Evolutionary conservation across 2,113 vertebrate genomes (phyloP), one percentile per base, ranked within the genome.

Genomic region (Pterocles gutturalis): DNA sequence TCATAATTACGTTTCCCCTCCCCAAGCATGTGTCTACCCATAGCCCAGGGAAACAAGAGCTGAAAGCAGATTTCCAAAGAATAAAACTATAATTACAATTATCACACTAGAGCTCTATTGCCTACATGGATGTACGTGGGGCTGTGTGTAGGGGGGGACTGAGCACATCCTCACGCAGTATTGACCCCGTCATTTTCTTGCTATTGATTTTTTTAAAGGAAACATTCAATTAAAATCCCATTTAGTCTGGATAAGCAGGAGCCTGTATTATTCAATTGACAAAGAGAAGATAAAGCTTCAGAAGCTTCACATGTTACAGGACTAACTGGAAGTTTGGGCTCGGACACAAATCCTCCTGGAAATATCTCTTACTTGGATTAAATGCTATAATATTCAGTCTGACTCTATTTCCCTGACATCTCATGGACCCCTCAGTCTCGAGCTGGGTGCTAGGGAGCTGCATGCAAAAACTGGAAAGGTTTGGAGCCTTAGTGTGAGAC

Each of bases 161-260:
- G 55, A 81, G 29, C 43, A 19, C 16, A n/a, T 10, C 4, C n/a
- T 82, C 28, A 20, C 26, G 19, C 41, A 55, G 9, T 45, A 76
- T 15, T 48, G 77, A 73, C 17, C n/a, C 28, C 21, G 4, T 55
- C 0, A 0, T 54, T 90, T 81, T 58, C 60, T 64, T 58, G 28
- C 19, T 33, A 69, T 5, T 60, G 25, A 21, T 78, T 84, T 87
- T 92, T 85, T 87, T 46, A 36, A 83, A 88, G 51, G 70, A 87
- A 82, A 73, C 18, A 65, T 72, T 79, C 21, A 61, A 43, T 83
- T 77, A 93, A 61, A 91, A 83, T 76, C 53, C 49, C 31, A 31
- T 83, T 69, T 77, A 49, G 49, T 21, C 58, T 80, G 22, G 28
- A 36, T 82, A 62, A 57, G 38, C 20, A 92, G 51, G 16, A 33